Evolutionary conservation across 2,888 invertebrate species (phyloP).

Genomic region (Mamestra brassicae): DNA sequence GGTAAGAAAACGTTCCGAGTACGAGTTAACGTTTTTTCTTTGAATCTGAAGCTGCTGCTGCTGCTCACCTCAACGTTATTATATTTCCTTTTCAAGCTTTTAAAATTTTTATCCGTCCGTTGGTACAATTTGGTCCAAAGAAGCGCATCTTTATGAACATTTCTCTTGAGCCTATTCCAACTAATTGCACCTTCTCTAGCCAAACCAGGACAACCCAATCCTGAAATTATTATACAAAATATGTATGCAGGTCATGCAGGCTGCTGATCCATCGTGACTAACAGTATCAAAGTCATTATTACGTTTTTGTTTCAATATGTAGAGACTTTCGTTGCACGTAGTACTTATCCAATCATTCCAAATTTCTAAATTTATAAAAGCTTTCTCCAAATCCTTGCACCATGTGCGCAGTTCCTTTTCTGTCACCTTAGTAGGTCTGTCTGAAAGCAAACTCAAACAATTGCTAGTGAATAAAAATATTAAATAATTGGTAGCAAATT

Average conservation of each 20-base stretch:
- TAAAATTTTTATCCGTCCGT: slow-evolving; percentile 67
- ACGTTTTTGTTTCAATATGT: slow-evolving; percentile 72
- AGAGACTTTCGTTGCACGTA: slow-evolving; percentile 69
- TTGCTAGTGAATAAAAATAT: too few species aligned
- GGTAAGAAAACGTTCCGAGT: neutral
- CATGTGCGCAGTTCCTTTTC: slow-evolving; percentile 73
- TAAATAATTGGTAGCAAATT: too few species aligned
- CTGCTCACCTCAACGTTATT: slow-evolving; percentile 61
- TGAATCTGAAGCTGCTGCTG: neutral
- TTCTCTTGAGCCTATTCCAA: slow-evolving; percentile 71
- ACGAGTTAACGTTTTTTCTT: neutral
- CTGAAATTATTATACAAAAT: slow-evolving; percentile 32
- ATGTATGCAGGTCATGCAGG: neutral
- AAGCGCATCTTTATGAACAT: slow-evolving; percentile 73
- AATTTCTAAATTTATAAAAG: slow-evolving; percentile 76
- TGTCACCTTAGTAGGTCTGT: slow-evolving; percentile 49
- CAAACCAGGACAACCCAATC: slow-evolving; percentile 15
- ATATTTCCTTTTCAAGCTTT: slow-evolving; percentile 63
- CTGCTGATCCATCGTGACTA: neutral
- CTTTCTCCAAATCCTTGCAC: slow-evolving; percentile 78
- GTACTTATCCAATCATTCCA: slow-evolving; percentile 82
- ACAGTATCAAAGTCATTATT: neutral
- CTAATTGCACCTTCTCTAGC: slow-evolving; percentile 47
- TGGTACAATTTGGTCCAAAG: slow-evolving; percentile 75
- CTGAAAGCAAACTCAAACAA: slow-evolving; percentile 62